Conservation (phyloP, 2,113 vertebrate genomes). For the Potamarius usumacintae region DNA sequence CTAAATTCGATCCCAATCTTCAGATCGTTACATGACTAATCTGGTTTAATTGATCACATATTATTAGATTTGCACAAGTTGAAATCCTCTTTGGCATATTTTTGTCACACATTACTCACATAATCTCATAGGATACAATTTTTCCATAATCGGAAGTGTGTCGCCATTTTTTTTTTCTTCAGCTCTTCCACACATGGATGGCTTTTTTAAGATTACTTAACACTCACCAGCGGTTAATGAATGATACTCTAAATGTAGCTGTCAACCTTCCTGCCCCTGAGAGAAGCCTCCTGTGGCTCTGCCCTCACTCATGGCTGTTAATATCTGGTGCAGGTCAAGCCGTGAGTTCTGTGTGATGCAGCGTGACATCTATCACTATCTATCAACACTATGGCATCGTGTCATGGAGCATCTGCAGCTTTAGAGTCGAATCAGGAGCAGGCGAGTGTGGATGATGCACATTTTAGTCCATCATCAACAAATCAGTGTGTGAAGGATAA, state of each 20-base stretch:
- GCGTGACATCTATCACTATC: slow-evolving; percentile 50
- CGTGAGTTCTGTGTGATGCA: slow-evolving; percentile 30
- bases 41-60: too few relatives aligned
- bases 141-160: background rate
- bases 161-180: background rate
- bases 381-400: slow-evolving; percentile 34
- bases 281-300: slow-evolving; percentile 8
- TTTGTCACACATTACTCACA: background rate
- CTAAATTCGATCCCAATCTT: too few relatives aligned
- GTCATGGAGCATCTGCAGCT: slow-evolving; percentile 36
- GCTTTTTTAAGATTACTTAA: background rate
- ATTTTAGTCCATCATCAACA: background rate
- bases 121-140: background rate
- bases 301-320: slow-evolving; percentile 26
- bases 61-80: too few relatives aligned
- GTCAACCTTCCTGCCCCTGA: slow-evolving; percentile 30
- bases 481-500: background rate
- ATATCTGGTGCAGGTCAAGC: slow-evolving; percentile 41
- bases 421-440: slow-evolving; percentile 30
- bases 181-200: background rate
- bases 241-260: slow-evolving; percentile 21
- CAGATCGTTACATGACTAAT: too few relatives aligned
- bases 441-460: background rate
- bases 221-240: slow-evolving; percentile 9
- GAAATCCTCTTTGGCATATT: background rate